Evolutionary conservation across 1,140 invertebrate species (phyloP).

Genomic region (Aricia agestis): DNA sequence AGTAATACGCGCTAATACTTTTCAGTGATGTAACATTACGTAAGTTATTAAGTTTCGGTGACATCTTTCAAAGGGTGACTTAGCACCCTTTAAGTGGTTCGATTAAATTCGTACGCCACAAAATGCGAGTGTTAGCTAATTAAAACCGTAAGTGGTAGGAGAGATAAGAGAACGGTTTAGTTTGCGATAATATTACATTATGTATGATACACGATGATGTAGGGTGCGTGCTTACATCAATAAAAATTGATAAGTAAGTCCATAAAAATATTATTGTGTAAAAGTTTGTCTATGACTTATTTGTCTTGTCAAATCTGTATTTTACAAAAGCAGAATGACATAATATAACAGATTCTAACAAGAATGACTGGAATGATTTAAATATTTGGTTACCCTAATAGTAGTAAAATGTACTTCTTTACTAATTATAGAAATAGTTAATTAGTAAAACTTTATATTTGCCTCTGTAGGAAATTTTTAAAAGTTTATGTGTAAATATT

Average conservation of each 20-base stretch:
- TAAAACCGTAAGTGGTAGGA: constrained; percentile 71
- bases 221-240: constrained; percentile 19
- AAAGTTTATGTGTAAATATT: too few relatives aligned
- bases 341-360: too few relatives aligned
- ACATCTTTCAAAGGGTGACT: constrained; percentile 18
- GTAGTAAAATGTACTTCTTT: too few relatives aligned
- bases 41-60: constrained; percentile 1
- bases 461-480: too few relatives aligned
- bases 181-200: constrained; percentile 33
- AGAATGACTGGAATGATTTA: too few relatives aligned
- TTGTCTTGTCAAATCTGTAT: too few relatives aligned
- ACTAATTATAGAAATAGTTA: too few relatives aligned
- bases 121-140: constrained; percentile 64
- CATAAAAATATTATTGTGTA: too few relatives aligned
- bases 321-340: too few relatives aligned
- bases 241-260: background rate
- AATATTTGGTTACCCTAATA: too few relatives aligned
- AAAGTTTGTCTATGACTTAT: too few relatives aligned
- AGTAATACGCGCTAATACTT: background rate
- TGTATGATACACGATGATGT: constrained; percentile 21
- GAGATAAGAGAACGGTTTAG: constrained; percentile 66
- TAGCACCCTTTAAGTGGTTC: constrained; percentile 53
- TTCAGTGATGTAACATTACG: background rate
- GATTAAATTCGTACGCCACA: constrained; percentile 71
- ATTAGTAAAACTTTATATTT: too few relatives aligned